A percentile compares a stretch with the other conserved stretches of the same genome.
Conservation (phyloP, 2,113 vertebrate species). For the Onychostoma macrolepis region DNA sequence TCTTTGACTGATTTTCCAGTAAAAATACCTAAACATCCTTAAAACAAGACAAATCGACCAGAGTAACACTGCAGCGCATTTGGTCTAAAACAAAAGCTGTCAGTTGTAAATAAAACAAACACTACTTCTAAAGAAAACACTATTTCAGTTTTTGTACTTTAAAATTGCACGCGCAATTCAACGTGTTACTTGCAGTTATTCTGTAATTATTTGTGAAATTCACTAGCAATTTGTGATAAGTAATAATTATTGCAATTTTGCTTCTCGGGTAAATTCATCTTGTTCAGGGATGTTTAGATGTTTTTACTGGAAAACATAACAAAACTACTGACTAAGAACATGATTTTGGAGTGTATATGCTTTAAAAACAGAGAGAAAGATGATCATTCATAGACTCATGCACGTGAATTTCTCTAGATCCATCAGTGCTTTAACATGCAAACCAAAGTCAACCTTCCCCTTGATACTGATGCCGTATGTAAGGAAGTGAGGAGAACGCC, state of each 20-base stretch:
- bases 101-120: not conserved
- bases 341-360: not conserved
- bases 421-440: constrained; percentile 37
- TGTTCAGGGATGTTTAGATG: not conserved
- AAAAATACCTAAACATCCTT: not conserved
- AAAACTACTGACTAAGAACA: not conserved
- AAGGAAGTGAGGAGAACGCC: not conserved
- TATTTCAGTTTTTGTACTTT: not conserved
- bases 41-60: not conserved
- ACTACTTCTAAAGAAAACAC: too few species aligned
- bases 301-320: constrained; percentile 7
- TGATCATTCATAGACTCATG: constrained; percentile 45
- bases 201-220: too few species aligned
- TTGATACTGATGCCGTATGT: not conserved
- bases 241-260: not conserved
- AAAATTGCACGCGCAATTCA: too few species aligned
- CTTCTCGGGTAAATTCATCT: not conserved
- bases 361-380: constrained; percentile 23
- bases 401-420: constrained; percentile 12
- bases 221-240: not conserved
- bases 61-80: not conserved
- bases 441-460: not conserved
- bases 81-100: not conserved
- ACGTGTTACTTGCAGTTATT: not conserved
- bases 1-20: not conserved